Base-by-base conservation (phyloP, 2,888 invertebrate species). In the Nasonovia ribisnigri region DNA sequence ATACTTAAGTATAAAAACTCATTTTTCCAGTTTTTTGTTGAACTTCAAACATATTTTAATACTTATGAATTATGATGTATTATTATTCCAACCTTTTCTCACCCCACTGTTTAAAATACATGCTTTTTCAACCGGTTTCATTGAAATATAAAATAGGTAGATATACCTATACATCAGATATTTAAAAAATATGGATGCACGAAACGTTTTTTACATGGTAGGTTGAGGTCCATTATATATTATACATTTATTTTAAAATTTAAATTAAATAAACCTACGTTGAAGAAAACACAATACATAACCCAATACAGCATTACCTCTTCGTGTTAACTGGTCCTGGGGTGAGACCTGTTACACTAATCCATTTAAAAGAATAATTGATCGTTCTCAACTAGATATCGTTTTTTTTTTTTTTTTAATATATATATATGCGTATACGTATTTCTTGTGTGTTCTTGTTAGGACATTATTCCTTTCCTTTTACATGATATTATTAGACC, bases 21-120 rank as follows among this genome's bases (percentile, higher is more conserved):
- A 91, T 91, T 91, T 84, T 91, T 84, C 84, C 91, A 84, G 91
- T 91, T 91, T 91, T 91, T 6, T 84, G 20, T 67, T n/a, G 51
- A 84, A 84, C 51, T 26, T 26, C 84, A 43, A 84, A 84, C 43
- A 84, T 24, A n/a, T 51, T 91, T 57, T 57, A 43, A 91, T 24
- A 84, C 43, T 67, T 77, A 77, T 77, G 36, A 29, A 46, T 36
- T 16, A 54, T 54, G 43, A 57, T n/a, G 84, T 91, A 43, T 84
- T 43, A 91, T 90, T 36, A 90, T 84, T 91, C 43, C 43, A 84
- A 91, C 84, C 84, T 84, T 54, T 91, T 91, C 43, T 84, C 24
- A 57, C 84, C 54, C 91, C 91, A 13, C 24, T 57, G 84, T 46
- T 57, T 84, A 57, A 54, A 84, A 91, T 77, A 91, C 57, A 90